These are phyloP conservation scores for Lutraria lutraria DNA, from an alignment of 2,888 invertebrate genomes.

Conservation along the genomic window DNA sequence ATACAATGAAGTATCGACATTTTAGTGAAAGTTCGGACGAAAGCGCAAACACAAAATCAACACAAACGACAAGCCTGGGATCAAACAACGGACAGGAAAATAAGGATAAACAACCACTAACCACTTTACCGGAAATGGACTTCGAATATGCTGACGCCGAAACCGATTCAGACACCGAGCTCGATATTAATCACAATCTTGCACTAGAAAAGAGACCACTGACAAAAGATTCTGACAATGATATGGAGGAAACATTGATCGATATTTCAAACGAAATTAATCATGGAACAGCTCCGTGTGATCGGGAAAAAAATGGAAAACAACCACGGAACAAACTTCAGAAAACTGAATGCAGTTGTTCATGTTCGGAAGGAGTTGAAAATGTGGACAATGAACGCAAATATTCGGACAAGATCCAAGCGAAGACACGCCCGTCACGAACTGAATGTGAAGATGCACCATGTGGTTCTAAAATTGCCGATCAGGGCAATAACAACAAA, in stretches of 20 bases:
- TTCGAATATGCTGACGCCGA: not conserved
- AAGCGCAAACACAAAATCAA: not conserved
- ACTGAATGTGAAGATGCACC: not conserved
- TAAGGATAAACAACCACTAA: not conserved
- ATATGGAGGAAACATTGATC: not conserved
- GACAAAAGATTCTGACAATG: not conserved
- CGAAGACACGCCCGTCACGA: not conserved
- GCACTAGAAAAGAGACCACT: not conserved
- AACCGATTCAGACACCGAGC: not conserved
- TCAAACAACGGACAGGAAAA: not conserved
- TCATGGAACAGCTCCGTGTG: not conserved
- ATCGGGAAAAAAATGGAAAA: not conserved
- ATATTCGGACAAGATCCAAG: not conserved
- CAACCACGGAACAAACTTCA: not conserved
- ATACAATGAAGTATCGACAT: not conserved
- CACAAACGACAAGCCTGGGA: not conserved
- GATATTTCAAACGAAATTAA: not conserved
- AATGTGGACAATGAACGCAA: not conserved
- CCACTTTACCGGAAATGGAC: not conserved
- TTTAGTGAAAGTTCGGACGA: not conserved
- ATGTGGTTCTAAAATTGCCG: not conserved
- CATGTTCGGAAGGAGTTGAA: too few relatives aligned
- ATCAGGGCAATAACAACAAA: not conserved
- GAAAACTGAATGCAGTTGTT: too few relatives aligned
- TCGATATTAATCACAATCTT: not conserved